Conservation (phyloP, 2,888 invertebrate genomes). For the Ochropleura leucogaster region DNA sequence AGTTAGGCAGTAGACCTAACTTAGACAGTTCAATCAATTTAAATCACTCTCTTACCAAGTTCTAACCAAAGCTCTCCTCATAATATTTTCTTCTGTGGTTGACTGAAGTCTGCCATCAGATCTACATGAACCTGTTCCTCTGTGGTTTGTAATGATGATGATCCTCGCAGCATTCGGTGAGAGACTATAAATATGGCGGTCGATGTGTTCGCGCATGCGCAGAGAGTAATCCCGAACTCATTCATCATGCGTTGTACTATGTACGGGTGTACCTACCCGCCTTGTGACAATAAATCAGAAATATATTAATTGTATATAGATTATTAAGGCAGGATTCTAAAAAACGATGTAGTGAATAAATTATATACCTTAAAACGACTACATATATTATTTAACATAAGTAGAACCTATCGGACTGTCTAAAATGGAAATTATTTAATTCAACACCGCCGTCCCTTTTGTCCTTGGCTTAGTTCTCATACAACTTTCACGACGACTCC, state of each 20-base stretch:
- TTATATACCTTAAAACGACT: neutral
- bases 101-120: neutral
- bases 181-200: conserved; percentile 70
- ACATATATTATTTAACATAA: neutral
- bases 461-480: neutral
- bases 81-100: neutral
- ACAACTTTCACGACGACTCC: neutral
- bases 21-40: too few species aligned
- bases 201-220: conserved; percentile 77
- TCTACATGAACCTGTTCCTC: neutral
- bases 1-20: too few species aligned
- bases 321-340: neutral
- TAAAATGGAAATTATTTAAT: neutral
- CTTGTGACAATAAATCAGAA: neutral
- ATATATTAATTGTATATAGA: neutral
- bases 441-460: neutral
- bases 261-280: neutral
- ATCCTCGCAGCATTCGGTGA: conserved; percentile 39
- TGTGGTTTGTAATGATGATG: neutral
- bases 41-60: neutral
- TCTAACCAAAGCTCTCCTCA: neutral
- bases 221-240: conserved; percentile 13
- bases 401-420: neutral
- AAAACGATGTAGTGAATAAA: neutral
- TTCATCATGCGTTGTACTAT: conserved; percentile 47